Conservation (phyloP, 2,113 vertebrate genomes). For the Alectura lathami region DNA sequence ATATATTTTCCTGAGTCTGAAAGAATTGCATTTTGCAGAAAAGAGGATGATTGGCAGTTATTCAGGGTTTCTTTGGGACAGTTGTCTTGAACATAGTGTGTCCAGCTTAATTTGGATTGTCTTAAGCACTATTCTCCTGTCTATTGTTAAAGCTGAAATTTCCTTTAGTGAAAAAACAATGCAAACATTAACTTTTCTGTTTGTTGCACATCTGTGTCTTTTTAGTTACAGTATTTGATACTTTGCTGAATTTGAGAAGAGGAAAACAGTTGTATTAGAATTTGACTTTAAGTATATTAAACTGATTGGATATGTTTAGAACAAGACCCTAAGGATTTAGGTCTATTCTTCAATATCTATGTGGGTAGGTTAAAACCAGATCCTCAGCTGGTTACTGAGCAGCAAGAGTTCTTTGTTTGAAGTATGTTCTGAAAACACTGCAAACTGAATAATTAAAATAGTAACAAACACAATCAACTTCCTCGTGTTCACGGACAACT, state of each 20-base stretch:
- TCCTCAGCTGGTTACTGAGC: background rate
- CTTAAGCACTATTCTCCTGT: background rate
- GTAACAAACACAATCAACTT: background rate
- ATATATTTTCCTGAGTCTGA: background rate
- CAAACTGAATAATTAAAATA: background rate
- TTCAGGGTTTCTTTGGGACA: background rate
- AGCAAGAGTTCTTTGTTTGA: background rate
- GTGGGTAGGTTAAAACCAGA: background rate
- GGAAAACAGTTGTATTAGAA: background rate
- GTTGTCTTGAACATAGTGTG: background rate
- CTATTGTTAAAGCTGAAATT: slow-evolving; percentile 13
- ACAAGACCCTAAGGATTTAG: background rate
- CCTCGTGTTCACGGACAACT: background rate
- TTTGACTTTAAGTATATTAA: background rate
- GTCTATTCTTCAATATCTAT: background rate
- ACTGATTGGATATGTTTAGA: background rate
- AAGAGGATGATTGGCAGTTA: background rate
- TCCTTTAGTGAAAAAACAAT: slow-evolving; percentile 24
- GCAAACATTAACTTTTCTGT: background rate
- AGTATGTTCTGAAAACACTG: background rate
- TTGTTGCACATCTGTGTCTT: background rate
- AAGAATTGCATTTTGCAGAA: background rate
- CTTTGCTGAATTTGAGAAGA: background rate
- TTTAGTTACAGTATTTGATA: background rate
- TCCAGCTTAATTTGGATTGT: slow-evolving; percentile 12